Evolutionary conservation across 2,113 vertebrate genomes (phyloP), one percentile per base, ranked within the genome.

Genomic region (Paedocypris sp.): DNA sequence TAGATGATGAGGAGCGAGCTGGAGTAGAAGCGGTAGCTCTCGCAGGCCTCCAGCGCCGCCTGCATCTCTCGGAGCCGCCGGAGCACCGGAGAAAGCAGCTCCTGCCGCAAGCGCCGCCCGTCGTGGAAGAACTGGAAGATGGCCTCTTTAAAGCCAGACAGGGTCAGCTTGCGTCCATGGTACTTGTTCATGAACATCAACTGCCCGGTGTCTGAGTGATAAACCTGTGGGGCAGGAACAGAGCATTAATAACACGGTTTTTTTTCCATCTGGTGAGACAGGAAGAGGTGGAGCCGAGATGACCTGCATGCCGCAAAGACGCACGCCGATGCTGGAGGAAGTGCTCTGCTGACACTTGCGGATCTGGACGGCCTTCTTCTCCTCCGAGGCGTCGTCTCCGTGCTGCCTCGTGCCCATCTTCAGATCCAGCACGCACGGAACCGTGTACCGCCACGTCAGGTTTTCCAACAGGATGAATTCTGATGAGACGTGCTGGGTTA

Each of bases 171-270:
- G 65, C 93, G 90, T 5, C 95, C 95, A 0, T 97, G 92, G 79
- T 99, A 98, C 75, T 99, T 99, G 76, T 98, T 97, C 94, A 99
- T 98, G 80, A 97, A 98, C 89, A 98, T 94, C 19, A 97, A 85
- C 82, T 99, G 94, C 54, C 88, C 91, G 0, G 90, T 88, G 67
- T 89, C 91, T 1, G 92, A 87, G 83, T 97, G 93, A 79, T 96
- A 99, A 11, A 99, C 94, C 94, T 70, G 45, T 15, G 25, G 20
- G 22, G 19, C 31, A 12, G 6, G 10, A 43, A 18, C 8, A 16
- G 47, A 3, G 9, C 32, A 22, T 38, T 16, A 47, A 25, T 10
- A 12, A 25, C 16, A 45, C 25, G n/a, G n/a, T n/a, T n/a, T n/a
- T n/a, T 32, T 23, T 12, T n/a, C 11, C 3, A 12, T 32, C 3